Evolutionary conservation across 2,113 vertebrate species (phyloP).

Genomic region (Ophthalmolycus amberensis): DNA sequence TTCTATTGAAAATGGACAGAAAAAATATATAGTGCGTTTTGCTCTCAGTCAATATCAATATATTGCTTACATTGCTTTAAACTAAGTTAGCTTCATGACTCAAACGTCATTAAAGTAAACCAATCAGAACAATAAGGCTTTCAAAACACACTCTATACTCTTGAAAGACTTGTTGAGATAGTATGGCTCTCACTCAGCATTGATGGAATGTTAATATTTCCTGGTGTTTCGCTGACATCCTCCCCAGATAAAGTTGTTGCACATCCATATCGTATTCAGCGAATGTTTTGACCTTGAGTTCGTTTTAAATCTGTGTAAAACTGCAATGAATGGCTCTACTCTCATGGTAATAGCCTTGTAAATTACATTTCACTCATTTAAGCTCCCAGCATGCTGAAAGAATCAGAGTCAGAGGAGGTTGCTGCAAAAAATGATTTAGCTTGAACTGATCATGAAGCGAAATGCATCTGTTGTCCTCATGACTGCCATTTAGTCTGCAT

Average conservation of each 20-base stretch:
- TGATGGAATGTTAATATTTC: background rate
- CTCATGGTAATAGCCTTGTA: slow-evolving; percentile 6
- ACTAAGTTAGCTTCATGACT: background rate
- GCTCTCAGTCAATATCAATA: background rate
- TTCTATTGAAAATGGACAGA: background rate
- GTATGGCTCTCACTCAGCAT: background rate
- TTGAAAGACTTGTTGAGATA: background rate
- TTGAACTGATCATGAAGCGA: background rate
- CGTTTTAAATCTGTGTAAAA: slow-evolving; percentile 7
- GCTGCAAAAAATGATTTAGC: background rate
- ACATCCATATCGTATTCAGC: background rate
- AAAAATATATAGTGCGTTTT: background rate
- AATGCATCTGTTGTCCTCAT: slow-evolving; percentile 19
- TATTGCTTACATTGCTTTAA: background rate
- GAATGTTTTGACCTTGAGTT: background rate
- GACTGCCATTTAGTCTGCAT: slow-evolving; percentile 19
- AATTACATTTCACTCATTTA: slow-evolving; percentile 24
- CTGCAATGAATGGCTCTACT: slow-evolving; percentile 17
- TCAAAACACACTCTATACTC: background rate
- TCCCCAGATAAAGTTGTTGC: background rate
- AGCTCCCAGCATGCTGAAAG: background rate
- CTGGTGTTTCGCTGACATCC: background rate
- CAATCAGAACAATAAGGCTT: background rate
- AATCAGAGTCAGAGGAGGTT: slow-evolving; percentile 12
- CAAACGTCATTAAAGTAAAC: background rate